Percentiles rank a stretch among this genome's conserved stretches.
Conservation (phyloP, 2,113 vertebrate species). For the Bettongia penicillata region DNA sequence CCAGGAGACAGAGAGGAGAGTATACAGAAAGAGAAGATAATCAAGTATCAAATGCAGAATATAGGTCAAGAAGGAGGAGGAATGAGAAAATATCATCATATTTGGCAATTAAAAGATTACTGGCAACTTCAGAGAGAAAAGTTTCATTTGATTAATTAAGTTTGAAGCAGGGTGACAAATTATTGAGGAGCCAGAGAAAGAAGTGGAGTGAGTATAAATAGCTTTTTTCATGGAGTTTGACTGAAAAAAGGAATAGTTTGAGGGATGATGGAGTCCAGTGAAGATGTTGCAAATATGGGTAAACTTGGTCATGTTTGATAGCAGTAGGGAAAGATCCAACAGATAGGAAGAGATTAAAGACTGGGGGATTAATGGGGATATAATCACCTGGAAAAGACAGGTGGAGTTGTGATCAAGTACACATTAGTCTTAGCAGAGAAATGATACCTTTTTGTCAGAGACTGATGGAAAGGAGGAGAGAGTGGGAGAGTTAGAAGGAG, state of each 20-base stretch:
- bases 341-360: not conserved
- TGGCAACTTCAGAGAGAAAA: not conserved
- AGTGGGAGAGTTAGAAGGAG: not conserved
- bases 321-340: not conserved
- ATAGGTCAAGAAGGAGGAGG: not conserved
- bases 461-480: not conserved
- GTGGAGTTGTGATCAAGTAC: not conserved
- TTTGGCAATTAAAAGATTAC: not conserved
- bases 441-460: not conserved
- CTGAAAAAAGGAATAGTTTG: not conserved
- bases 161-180: not conserved
- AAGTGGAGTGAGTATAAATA: not conserved
- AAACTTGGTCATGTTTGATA: not conserved
- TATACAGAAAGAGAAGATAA: not conserved
- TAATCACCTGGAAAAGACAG: not conserved
- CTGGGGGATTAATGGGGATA: not conserved
- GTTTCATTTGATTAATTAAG: not conserved
- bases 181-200: not conserved
- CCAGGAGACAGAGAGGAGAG: not conserved
- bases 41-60: not conserved
- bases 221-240: not conserved
- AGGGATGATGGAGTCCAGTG: not conserved
- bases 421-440: not conserved
- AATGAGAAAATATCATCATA: not conserved
- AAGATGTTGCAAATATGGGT: not conserved